Base-by-base conservation (phyloP, 2,888 invertebrate genomes). In the Eupithecia exiguata region DNA sequence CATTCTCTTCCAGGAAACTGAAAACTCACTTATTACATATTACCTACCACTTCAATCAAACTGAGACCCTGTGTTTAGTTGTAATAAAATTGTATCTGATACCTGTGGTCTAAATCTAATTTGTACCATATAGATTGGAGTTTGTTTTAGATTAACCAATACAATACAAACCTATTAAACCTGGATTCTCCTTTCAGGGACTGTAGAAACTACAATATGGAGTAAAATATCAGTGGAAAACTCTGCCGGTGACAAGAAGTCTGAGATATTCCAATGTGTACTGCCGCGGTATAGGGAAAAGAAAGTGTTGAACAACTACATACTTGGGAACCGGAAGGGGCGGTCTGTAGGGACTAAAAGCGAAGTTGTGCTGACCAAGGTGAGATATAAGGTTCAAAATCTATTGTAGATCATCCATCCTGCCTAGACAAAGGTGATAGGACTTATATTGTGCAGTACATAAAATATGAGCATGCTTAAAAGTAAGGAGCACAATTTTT, bases 211-310 rank as follows among this genome's bases (percentile, higher is more conserved):
- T 30, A 88, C 89, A 36, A 85, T 93, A 9, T 92, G 90, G 88
- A 87, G 88, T 16, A 92, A 91, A 76, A 88, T 87, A 1, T 80
- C 80, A 0, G 89, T 90, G 0, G 86, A 88, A 77, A 90, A 89
- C 30, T 78, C 82, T 0, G 83, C 84, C 0, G 87, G 89, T 0
- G 86, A 88, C 3, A 88, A 85, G 53, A 92, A 90, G 69, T 89
- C 91, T 0, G 93, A 92, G 74, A 87, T 90, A 67, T 86, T 90
- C 53, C 91, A 92, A 58, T 86, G 89, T 18, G 84, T 91, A 0
- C 80, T 94, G 1, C 94, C 94, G 0, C 88, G 87, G 40, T 94
- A 89, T 71, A 84, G 88, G n/a, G 92, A 93, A 79, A 91, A 88
- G 69, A 90, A 86, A 68, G 70, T 87, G 0, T 69, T 92, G 4